Conservation (phyloP, 2,797 vertebrate species). For the Triplophysa bombifrons region DNA sequence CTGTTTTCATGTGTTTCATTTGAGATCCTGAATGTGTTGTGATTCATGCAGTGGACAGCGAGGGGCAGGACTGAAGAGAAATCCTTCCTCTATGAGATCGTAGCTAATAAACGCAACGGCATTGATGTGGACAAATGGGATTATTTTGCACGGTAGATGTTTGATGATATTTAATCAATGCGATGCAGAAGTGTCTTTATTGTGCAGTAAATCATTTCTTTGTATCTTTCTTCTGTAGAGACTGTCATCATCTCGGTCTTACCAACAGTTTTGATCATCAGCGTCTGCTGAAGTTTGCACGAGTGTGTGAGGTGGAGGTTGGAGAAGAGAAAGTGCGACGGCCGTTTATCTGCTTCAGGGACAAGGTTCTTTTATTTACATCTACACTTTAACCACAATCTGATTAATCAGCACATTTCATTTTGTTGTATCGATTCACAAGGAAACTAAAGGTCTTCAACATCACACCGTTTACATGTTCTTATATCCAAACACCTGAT, state of each 20-base stretch:
- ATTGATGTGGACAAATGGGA: conserved; percentile 36
- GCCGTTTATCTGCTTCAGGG: conserved; percentile 18
- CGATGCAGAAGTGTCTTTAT: too few species aligned
- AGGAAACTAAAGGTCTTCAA: too few species aligned
- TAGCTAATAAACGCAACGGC: conserved; percentile 10
- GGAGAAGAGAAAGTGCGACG: neutral
- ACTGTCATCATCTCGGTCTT: conserved; percentile 7
- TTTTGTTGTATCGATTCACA: too few species aligned
- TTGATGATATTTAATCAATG: neutral
- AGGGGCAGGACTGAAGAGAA: neutral
- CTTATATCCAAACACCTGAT: neutral
- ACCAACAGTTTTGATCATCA: neutral
- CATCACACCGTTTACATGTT: neutral
- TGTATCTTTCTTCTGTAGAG: neutral
- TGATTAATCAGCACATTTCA: too few species aligned
- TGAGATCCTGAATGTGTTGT: too few species aligned
- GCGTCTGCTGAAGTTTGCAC: neutral
- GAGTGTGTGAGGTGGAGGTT: neutral
- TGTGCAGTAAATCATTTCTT: too few species aligned
- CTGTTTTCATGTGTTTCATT: neutral
- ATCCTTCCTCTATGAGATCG: conserved; percentile 28
- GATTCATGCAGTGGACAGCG: neutral
- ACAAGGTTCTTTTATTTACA: conserved; percentile 11
- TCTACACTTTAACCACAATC: neutral
- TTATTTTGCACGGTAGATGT: conserved; percentile 16